Percentiles rank a stretch among this genome's conserved stretches.
These are phyloP conservation scores for Phthorimaea operculella DNA, from an alignment of 1,140 invertebrate species.

Conservation along the genomic window DNA sequence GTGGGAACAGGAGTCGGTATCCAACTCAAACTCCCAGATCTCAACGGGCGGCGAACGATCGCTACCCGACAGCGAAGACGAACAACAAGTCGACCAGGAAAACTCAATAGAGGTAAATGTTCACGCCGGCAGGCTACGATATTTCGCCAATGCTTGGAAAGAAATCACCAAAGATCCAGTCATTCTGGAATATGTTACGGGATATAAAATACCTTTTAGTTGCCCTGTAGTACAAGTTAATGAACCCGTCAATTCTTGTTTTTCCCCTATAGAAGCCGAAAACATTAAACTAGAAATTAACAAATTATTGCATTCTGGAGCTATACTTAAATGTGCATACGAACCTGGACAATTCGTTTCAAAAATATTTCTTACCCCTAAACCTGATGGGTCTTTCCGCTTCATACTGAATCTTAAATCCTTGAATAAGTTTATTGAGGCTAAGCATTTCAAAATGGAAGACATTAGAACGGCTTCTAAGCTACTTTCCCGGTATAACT, in stretches of 20 bases:
- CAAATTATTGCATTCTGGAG: background rate
- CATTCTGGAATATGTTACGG: conserved; percentile 4
- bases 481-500: background rate
- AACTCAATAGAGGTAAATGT: conserved; percentile 7
- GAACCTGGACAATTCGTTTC: conserved; percentile 6
- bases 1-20: conserved; percentile 2
- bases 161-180: conserved; percentile 2
- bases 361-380: conserved; percentile 10
- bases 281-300: background rate
- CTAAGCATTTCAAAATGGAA: conserved; percentile 12
- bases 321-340: conserved; percentile 1
- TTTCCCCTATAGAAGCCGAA: background rate
- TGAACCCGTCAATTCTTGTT: background rate
- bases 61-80: background rate
- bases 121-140: conserved; percentile 8
- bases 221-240: background rate
- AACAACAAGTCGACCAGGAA: conserved; percentile 3
- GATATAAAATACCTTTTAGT: conserved; percentile 7
- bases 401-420: conserved; percentile 9
- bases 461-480: conserved; percentile 9
- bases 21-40: background rate
- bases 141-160: conserved; percentile 3
- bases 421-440: conserved; percentile 7
- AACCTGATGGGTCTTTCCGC: conserved; percentile 6
- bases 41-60: background rate